Evolutionary conservation across 2,888 invertebrate genomes (phyloP).

Genomic region (Spatulosminthurus flaviceps): DNA sequence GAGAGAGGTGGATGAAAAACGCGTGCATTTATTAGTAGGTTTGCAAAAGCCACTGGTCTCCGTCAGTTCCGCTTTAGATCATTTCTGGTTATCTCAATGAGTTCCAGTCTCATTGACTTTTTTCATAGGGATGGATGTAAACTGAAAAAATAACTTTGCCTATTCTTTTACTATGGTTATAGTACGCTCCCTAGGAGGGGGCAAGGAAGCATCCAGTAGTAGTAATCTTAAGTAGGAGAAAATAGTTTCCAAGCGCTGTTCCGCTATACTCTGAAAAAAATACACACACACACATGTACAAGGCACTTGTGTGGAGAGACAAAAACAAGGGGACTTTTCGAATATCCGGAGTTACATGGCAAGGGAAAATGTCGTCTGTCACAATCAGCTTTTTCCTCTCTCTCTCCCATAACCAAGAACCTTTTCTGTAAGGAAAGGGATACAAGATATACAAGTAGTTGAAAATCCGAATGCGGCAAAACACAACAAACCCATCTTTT

Average conservation of each 20-base stretch:
- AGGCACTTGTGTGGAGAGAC: slow-evolving; percentile 3
- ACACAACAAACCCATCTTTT: slow-evolving; percentile 10
- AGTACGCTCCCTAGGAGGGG: neutral
- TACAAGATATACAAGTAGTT: neutral
- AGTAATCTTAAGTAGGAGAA: neutral
- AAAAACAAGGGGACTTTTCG: slow-evolving; percentile 18
- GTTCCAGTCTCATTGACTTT: slow-evolving; percentile 27
- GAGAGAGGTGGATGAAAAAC: neutral
- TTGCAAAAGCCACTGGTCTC: slow-evolving; percentile 35
- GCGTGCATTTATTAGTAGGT: neutral
- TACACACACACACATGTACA: no score
- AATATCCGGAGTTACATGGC: slow-evolving; percentile 26
- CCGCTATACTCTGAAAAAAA: no score
- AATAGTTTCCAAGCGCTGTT: no score
- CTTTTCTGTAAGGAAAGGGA: neutral
- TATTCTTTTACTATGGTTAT: neutral
- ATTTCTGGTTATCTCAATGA: slow-evolving; percentile 34
- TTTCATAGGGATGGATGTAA: neutral
- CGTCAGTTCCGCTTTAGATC: slow-evolving; percentile 39
- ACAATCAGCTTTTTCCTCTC: slow-evolving; percentile 47
- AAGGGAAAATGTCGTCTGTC: slow-evolving; percentile 50
- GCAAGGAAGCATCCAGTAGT: neutral
- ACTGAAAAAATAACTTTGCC: neutral
- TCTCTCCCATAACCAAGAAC: neutral
- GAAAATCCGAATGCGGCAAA: slow-evolving; percentile 9